A percentile compares a stretch with the other conserved stretches of the same genome.
phyloP scores from a whole-genome alignment of 2,113 vertebrate species.

The Neotragus pygmaeus region DNA sequence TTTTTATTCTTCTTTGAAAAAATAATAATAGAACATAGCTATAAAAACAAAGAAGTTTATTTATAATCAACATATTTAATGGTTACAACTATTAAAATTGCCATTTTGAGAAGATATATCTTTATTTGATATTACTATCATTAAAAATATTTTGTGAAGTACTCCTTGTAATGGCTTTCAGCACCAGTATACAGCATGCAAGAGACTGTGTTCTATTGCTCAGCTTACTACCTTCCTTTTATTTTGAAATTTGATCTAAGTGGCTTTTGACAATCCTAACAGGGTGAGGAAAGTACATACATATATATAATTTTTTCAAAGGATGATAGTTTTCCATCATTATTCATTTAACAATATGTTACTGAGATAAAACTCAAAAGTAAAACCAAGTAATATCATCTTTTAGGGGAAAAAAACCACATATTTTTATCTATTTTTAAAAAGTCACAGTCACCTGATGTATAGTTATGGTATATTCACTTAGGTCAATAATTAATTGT shows the following conservation, averaged over 20 bases:
- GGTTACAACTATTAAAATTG: background rate
- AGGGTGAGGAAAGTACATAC: background rate
- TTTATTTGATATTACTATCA: background rate
- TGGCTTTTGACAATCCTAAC: background rate
- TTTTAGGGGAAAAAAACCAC: background rate
- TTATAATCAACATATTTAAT: background rate
- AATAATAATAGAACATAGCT: background rate
- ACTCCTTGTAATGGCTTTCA: background rate
- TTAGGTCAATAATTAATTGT: background rate
- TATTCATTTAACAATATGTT: background rate
- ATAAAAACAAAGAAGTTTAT: background rate
- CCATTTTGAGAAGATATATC: background rate
- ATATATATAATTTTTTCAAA: background rate
- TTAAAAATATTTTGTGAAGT: background rate
- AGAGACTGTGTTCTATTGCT: background rate
- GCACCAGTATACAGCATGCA: background rate
- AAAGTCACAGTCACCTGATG: background rate
- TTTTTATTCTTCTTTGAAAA: background rate
- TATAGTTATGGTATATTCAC: background rate
- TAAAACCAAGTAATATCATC: background rate
- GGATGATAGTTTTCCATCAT: background rate
- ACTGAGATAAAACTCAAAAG: background rate
- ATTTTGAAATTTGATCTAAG: background rate
- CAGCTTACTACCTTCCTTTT: background rate
- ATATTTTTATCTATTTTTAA: background rate